Evolutionary conservation across 2,888 invertebrate genomes (phyloP).

Genomic region (Oligia latruncula): DNA sequence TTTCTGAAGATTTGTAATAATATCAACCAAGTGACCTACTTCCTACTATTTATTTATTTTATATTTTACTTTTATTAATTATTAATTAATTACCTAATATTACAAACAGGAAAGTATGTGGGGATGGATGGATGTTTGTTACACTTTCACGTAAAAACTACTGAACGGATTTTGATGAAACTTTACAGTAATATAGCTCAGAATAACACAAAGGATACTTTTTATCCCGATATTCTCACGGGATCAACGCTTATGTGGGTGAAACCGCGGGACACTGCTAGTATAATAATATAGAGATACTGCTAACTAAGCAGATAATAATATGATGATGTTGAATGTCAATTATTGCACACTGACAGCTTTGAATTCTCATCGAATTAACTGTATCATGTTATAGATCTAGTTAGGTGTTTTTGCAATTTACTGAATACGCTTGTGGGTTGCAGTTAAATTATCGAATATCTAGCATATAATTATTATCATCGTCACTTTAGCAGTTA

Average conservation of each 20-base stretch:
- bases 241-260: background rate
- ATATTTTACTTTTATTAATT: too few species aligned
- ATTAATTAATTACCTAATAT: too few species aligned
- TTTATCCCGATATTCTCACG: background rate
- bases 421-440: background rate
- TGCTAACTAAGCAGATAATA: background rate
- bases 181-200: background rate
- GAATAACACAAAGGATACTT: background rate
- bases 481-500: background rate
- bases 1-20: too few species aligned
- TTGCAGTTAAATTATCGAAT: background rate
- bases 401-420: background rate
- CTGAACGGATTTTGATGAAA: background rate
- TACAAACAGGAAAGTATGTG: background rate
- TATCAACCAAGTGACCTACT: too few species aligned
- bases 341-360: conserved; percentile 24
- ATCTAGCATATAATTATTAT: conserved; percentile 2
- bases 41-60: too few species aligned
- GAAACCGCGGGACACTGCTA: background rate
- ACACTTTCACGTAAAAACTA: too few species aligned
- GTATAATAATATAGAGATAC: background rate
- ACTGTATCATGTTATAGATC: background rate
- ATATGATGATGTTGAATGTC: background rate
- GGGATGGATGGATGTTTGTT: too few species aligned
- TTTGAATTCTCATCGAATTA: conserved; percentile 13